Conservation (phyloP, 1,140 invertebrate species). For the Zaprionus capensis region DNA sequence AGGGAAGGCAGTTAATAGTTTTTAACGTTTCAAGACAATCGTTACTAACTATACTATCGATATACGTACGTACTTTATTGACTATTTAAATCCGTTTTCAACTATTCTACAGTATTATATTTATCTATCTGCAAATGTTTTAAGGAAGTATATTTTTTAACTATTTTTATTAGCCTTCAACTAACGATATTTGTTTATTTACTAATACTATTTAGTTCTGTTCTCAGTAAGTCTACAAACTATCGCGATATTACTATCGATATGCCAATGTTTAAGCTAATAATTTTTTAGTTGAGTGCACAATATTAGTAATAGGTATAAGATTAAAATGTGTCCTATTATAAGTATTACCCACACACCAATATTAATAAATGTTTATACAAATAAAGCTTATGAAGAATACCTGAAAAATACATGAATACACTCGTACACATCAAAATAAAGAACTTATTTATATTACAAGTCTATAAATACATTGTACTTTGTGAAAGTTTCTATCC, state of each 20-base stretch:
- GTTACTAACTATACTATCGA: neutral
- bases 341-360: neutral
- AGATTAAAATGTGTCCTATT: neutral
- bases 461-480: neutral
- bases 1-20: neutral
- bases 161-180: neutral
- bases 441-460: neutral
- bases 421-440: neutral
- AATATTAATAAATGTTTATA: neutral
- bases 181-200: no score
- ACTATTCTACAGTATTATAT: neutral
- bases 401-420: neutral
- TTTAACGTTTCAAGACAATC: neutral
- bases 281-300: slow-evolving; percentile 16
- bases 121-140: no score
- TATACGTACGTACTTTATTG: neutral
- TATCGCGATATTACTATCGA: neutral
- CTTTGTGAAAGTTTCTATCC: neutral
- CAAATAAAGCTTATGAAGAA: neutral
- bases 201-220: neutral
- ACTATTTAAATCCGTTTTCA: neutral
- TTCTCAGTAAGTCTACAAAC: neutral
- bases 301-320: slow-evolving; percentile 18
- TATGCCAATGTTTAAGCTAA: neutral
- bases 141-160: no score